Base-by-base conservation (phyloP, 2,888 invertebrate genomes). In the Chromoteleia sp. region DNA sequence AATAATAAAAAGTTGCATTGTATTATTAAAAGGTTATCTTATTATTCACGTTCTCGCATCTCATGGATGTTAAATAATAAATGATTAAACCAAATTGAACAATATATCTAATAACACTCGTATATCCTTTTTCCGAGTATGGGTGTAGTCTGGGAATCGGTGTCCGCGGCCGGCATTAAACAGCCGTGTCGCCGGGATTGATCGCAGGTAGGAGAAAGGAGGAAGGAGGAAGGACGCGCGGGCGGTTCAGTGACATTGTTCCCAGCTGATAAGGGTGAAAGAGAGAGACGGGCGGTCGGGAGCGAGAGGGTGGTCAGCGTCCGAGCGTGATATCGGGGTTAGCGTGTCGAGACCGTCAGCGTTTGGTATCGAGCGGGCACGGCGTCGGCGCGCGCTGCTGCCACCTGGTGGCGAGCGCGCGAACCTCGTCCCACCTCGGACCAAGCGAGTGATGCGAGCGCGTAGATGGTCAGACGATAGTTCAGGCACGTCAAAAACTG, bases 291-390 rank as follows among this genome's bases (percentile, higher is more conserved):
- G 48, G 36, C 39, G 6, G 39, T 3, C 14, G 39, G 48, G 70
- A 61, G 67, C 36, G 63, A 61, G 75, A 77, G 79, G 78, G 77
- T 78, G 78, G 82, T 79, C 79, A 82, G 82, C 75, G 82, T 78
- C 78, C 78, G 48, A 74, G 52, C 48, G 71, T 75, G 73, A 85
- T 78, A 89, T 87, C 84, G 89, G 80, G 89, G 89, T 89, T 89
- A 89, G 88, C 88, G 87, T 89, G 88, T 87, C 89, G 86, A 78
- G 74, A 70, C 74, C 65, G 56, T 63, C 75, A 59, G 75, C 41
- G 50, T 65, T 52, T 41, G 33, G 68, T 82, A 82, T 82, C 78
- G 82, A 82, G 33, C 82, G 82, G 56, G 29, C 10, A 39, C 56
- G 48, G 65, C 29, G 75, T 63, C 67, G 80, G 45, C 73, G 73